Conservation (phyloP, 2,888 invertebrate species). For the Rhorus exstirpatorius region DNA sequence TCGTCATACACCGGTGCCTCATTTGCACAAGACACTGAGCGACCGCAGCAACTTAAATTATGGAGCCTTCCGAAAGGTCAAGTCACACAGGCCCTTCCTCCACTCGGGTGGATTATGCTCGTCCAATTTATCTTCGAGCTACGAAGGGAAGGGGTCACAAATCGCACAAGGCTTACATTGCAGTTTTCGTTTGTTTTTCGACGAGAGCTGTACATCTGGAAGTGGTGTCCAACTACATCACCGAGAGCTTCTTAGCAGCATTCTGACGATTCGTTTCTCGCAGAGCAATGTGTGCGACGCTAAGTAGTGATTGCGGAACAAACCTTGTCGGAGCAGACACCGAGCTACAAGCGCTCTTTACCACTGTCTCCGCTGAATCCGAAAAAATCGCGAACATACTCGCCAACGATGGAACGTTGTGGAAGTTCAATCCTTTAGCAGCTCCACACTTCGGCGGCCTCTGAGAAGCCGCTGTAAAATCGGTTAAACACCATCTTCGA, state of each 20-base stretch:
- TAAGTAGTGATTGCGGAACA: constrained; percentile 49
- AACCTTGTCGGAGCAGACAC: constrained; percentile 56
- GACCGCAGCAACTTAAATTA: constrained; percentile 3
- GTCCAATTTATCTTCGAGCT: constrained; percentile 34
- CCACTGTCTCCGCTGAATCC: not conserved
- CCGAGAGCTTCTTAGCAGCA: constrained; percentile 29
- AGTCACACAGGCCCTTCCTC: constrained; percentile 33
- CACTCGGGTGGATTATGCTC: constrained; percentile 60
- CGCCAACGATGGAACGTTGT: constrained; percentile 66
- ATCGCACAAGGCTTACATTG: constrained; percentile 35
- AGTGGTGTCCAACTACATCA: constrained; percentile 25
- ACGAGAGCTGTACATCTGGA: constrained; percentile 20
- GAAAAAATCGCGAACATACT: constrained; percentile 27
- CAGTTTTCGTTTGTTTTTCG: not conserved
- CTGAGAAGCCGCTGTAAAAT: constrained; percentile 73
- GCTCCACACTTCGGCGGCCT: constrained; percentile 77
- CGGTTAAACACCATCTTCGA: constrained; percentile 73
- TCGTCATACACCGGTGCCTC: constrained; percentile 20
- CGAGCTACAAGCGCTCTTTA: constrained; percentile 31
- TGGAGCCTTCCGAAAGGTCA: constrained; percentile 73
- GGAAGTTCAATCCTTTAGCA: constrained; percentile 76
- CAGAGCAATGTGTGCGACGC: constrained; percentile 10
- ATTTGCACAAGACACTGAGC: constrained; percentile 23
- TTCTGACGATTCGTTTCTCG: constrained; percentile 23
- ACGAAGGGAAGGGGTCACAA: constrained; percentile 30